Evolutionary conservation across 2,888 invertebrate species (phyloP).

Genomic region (Apocheima hispidaria): DNA sequence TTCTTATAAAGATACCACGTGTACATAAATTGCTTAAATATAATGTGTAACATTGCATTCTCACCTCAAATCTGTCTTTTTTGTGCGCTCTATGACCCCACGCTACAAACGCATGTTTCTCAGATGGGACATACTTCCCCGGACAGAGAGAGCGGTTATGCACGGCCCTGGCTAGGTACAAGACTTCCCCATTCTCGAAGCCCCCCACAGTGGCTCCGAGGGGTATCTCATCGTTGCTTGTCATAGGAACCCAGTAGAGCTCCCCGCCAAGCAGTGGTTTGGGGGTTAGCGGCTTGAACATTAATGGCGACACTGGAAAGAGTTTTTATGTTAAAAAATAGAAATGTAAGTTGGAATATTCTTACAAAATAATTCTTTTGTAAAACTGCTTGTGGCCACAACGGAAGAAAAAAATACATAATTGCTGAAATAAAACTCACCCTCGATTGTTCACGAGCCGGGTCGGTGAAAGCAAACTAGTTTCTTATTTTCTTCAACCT

Average conservation of each 20-base stretch:
- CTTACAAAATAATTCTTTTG: neutral
- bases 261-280: conserved; percentile 8
- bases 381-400: conserved; percentile 1
- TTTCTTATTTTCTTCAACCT: too few relatives aligned
- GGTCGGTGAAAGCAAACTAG: neutral
- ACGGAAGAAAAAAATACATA: neutral
- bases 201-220: conserved; percentile 31
- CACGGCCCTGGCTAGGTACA: conserved; percentile 35
- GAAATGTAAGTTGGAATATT: neutral
- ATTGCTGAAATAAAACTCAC: neutral
- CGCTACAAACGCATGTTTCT: conserved; percentile 22
- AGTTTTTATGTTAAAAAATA: neutral
- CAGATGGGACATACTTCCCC: conserved; percentile 40
- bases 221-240: conserved; percentile 4
- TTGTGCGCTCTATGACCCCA: conserved; percentile 26
- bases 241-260: conserved; percentile 29
- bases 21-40: neutral
- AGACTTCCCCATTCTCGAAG: conserved; percentile 34
- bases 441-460: too few relatives aligned
- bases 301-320: conserved; percentile 14
- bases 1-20: too few relatives aligned
- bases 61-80: conserved; percentile 35
- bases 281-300: neutral
- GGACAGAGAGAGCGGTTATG: conserved; percentile 30
- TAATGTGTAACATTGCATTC: neutral